A percentile compares a stretch with the other conserved stretches of the same genome.
These are phyloP conservation scores for Onthophagus taurus DNA, from an alignment of 1,140 invertebrate genomes.

Conservation along the genomic window DNA sequence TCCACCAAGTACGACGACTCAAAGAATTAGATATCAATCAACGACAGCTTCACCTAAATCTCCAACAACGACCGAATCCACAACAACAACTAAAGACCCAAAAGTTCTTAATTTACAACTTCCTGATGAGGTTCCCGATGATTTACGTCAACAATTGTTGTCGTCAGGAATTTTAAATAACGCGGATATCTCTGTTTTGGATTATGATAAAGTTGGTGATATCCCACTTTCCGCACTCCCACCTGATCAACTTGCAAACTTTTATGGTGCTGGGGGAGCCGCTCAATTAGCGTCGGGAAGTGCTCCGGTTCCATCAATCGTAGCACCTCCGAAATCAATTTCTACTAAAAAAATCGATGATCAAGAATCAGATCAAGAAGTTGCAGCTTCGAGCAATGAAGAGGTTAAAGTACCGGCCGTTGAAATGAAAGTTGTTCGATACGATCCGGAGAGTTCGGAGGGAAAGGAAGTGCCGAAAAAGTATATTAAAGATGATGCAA, in stretches of 20 bases:
- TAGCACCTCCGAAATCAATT: conserved; percentile 51
- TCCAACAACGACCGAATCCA: conserved; percentile 35
- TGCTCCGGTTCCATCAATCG: conserved; percentile 52
- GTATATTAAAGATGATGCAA: conserved; percentile 63
- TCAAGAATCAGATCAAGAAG: conserved; percentile 26
- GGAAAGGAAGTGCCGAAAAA: conserved; percentile 59
- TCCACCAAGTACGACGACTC: conserved; percentile 17
- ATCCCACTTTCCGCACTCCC: conserved; percentile 72
- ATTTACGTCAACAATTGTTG: conserved; percentile 70
- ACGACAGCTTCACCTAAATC: conserved; percentile 28
- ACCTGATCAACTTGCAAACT: conserved; percentile 75
- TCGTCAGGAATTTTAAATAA: conserved; percentile 77
- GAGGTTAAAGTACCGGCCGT: conserved; percentile 49
- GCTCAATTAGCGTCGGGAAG: conserved; percentile 53
- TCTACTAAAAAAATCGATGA: no score
- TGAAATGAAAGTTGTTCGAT: conserved; percentile 77
- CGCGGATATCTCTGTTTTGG: conserved; percentile 74
- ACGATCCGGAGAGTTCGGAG: conserved; percentile 62
- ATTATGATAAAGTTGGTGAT: conserved; percentile 82
- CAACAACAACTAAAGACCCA: conserved; percentile 34
- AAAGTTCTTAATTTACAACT: conserved; percentile 50
- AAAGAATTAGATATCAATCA: conserved; percentile 20
- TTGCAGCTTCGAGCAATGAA: conserved; percentile 43
- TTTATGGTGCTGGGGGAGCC: conserved; percentile 66
- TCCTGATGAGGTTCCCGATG: conserved; percentile 79